Base-by-base conservation (phyloP, 2,113 vertebrate species). In the Melanostigma gelatinosum region DNA sequence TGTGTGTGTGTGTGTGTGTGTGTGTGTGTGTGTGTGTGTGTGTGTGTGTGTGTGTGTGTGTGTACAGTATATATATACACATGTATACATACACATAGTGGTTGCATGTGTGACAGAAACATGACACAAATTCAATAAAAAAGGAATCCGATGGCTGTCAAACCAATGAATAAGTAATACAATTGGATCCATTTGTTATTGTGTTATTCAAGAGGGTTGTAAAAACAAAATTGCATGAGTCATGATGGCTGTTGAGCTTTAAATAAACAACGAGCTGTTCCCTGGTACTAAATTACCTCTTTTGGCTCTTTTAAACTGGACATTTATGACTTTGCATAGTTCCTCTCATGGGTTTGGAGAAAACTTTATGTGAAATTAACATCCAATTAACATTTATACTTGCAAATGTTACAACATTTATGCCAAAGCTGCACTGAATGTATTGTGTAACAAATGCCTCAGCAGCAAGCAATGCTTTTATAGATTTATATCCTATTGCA, bases 351-450 rank as follows among this genome's bases (percentile, higher is more conserved):
- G 54, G 9, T 24, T 55, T 29, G 3, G 12, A 61, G 8, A 50
- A 27, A 18, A 61, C 2, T 22, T 15, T 27, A 1, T 40, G 2
- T 50, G 0, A 50, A 27, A 58, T 58, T 15, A 60, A 22, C 40
- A 72, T 75, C 40, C 77, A 36, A 71, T 87, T 79, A 74, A 69
- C 72, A 70, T 83, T 87, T 77, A 74, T 64, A 64, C 70, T 75
- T 72, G 16, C 15, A 77, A 42, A 68, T 67, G 57, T 68, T 4
- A 34, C n/a, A 40, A 22, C 22, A 52, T 67, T 55, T 44, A 50
- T 58, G 66, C 42, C 8, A 78, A 55, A 63, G 50, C 75, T 82
- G 32, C 4, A 38, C 8, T 82, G 34, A 36, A 34, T 15, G 48
- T 38, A 16, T 27, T 64, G 32, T 44, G 8, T 18, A 67, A 68